These are phyloP conservation scores for Bombus breviceps DNA, from an alignment of 1,140 invertebrate genomes.

Conservation along the genomic window DNA sequence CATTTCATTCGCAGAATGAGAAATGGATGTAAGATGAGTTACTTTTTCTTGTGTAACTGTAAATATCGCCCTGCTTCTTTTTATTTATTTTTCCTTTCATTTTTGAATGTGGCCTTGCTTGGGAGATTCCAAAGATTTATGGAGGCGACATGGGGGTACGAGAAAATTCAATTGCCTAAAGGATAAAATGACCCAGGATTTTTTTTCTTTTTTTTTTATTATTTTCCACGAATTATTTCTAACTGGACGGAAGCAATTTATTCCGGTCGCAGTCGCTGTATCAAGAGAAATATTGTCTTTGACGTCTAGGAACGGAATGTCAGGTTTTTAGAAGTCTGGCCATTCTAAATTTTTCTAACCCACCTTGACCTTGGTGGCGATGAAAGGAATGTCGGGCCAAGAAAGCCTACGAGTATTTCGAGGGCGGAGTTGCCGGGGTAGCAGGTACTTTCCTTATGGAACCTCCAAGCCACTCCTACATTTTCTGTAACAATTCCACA, in stretches of 20 bases:
- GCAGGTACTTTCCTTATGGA: conserved; percentile 36
- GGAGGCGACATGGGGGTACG: neutral
- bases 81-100: neutral
- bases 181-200: neutral
- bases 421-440: conserved; percentile 48
- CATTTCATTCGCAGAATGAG: conserved; percentile 11
- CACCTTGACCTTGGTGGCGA: conserved; percentile 73
- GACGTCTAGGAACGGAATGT: conserved; percentile 30
- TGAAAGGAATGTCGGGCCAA: conserved; percentile 62
- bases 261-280: neutral
- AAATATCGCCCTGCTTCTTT: neutral
- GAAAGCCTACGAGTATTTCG: conserved; percentile 54
- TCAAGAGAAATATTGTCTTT: conserved; percentile 31
- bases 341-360: conserved; percentile 61
- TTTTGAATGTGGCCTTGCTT: neutral
- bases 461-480: conserved; percentile 61
- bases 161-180: conserved; percentile 23
- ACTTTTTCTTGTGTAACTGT: neutral
- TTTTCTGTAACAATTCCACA: conserved; percentile 17
- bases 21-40: too few species aligned
- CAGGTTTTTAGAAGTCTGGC: conserved; percentile 46
- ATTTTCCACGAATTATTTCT: neutral
- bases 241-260: neutral
- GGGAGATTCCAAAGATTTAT: neutral
- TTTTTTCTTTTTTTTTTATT: neutral